A percentile compares a stretch with the other conserved stretches of the same genome.
These are phyloP conservation scores for Axis porcinus DNA, from an alignment of 2,113 vertebrate species.

Conservation along the genomic window DNA sequence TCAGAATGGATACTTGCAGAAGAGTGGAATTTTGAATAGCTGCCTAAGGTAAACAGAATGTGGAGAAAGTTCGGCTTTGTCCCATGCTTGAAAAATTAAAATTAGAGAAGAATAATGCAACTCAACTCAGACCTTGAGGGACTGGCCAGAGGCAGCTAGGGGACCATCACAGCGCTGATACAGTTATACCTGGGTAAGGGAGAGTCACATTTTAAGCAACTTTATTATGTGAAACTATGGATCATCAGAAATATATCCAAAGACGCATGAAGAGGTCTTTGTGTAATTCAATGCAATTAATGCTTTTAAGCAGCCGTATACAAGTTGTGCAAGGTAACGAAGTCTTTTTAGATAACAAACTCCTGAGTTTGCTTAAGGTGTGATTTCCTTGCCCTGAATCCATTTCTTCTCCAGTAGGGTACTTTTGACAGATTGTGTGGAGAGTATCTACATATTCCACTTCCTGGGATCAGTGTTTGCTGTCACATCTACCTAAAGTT, in stretches of 20 bases:
- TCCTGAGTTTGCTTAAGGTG: neutral
- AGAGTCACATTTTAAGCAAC: neutral
- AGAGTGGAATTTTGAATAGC: neutral
- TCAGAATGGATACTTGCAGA: neutral
- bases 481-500: neutral
- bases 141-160: neutral
- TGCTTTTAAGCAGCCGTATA: fast-evolving
- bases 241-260: neutral
- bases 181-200: neutral
- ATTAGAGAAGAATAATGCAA: neutral
- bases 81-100: neutral
- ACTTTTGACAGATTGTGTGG: neutral
- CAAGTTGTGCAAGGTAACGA: fast-evolving
- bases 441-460: neutral
- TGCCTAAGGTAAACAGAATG: neutral
- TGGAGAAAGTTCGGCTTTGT: neutral
- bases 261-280: neutral
- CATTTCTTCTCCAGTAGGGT: neutral
- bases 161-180: fast-evolving
- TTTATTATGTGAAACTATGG: neutral
- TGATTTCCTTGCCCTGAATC: neutral
- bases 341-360: neutral
- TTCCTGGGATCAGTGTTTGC: neutral
- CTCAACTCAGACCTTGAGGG: neutral
- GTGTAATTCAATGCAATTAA: neutral